Evolutionary conservation across 2,888 invertebrate species (phyloP).

Genomic region (Furcula furcula): DNA sequence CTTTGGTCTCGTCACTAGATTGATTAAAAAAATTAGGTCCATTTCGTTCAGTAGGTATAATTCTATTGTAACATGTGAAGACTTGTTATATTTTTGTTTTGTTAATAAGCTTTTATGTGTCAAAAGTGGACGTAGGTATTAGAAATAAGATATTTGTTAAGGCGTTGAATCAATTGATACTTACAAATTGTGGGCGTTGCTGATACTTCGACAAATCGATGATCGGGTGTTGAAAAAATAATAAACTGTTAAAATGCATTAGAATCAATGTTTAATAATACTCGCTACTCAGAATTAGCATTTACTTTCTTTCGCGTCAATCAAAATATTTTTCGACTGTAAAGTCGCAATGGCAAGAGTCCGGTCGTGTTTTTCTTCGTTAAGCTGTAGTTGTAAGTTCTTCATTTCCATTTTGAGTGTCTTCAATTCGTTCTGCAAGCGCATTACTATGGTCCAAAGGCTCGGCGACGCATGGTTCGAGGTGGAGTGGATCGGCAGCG

Average conservation of each 20-base stretch:
- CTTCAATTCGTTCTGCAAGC: constrained; percentile 87
- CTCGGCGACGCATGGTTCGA: constrained; percentile 78
- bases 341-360: constrained; percentile 69
- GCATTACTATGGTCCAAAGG: constrained; percentile 89
- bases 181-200: too few relatives aligned
- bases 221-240: not conserved
- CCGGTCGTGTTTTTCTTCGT: constrained; percentile 84
- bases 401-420: constrained; percentile 83
- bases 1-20: too few relatives aligned
- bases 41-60: too few relatives aligned
- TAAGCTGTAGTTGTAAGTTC: constrained; percentile 82
- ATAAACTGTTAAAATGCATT: too few relatives aligned
- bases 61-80: too few relatives aligned
- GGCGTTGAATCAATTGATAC: too few relatives aligned
- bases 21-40: too few relatives aligned
- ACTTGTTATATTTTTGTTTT: too few relatives aligned
- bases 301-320: constrained; percentile 76
- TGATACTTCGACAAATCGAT: not conserved
- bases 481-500: constrained; percentile 67
- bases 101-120: too few relatives aligned
- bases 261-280: constrained; percentile 6
- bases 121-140: too few relatives aligned
- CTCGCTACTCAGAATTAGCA: constrained; percentile 44
- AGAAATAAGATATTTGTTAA: too few relatives aligned
- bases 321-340: constrained; percentile 63